These are phyloP conservation scores for Vesta saturnalis DNA, from an alignment of 2,888 invertebrate genomes.

Conservation along the genomic window DNA sequence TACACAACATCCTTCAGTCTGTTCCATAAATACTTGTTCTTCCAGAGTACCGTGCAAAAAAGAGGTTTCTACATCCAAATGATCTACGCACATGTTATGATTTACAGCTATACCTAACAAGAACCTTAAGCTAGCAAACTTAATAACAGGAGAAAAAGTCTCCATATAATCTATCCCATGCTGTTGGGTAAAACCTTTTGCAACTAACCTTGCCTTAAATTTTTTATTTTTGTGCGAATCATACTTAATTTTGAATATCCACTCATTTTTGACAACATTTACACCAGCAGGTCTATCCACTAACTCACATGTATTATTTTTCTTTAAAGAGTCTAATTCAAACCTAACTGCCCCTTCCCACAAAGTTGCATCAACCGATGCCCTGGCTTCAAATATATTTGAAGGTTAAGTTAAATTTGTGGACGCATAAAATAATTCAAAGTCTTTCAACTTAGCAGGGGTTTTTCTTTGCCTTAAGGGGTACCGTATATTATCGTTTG, in stretches of 20 bases:
- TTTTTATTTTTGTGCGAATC: not conserved
- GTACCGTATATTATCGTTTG: too few species aligned
- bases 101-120: not conserved
- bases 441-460: too few species aligned
- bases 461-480: too few species aligned
- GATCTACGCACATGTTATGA: not conserved
- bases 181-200: too few species aligned
- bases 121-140: not conserved
- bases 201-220: conserved; percentile 7
- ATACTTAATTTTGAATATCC: not conserved
- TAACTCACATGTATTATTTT: not conserved
- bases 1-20: too few species aligned
- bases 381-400: not conserved
- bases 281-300: not conserved
- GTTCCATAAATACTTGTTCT: too few species aligned
- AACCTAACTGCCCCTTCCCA: not conserved
- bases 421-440: conserved; percentile 6
- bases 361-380: not conserved
- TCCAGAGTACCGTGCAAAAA: too few species aligned
- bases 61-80: not conserved
- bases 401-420: not conserved
- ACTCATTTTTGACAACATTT: conserved; percentile 3
- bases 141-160: conserved; percentile 9
- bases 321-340: not conserved
- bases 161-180: not conserved